Evolutionary conservation across 1,140 invertebrate species (phyloP).

Genomic region (Lithobius niger): DNA sequence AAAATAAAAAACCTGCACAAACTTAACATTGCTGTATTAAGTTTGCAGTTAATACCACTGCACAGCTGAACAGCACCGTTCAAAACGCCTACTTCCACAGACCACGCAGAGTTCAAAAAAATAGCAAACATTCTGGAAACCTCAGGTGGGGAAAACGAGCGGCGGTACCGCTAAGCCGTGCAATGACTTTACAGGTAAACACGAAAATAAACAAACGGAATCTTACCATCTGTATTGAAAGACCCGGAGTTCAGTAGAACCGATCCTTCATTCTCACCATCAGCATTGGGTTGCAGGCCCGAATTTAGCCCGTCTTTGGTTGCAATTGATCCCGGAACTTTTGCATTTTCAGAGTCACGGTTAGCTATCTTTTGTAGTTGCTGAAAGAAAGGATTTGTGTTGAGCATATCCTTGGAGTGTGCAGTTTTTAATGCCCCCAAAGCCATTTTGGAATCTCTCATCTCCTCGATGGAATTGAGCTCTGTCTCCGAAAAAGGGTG

Average conservation of each 20-base stretch:
- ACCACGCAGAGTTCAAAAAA: too few relatives aligned
- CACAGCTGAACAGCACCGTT: too few relatives aligned
- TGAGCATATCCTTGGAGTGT: neutral
- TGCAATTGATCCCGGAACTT: neutral
- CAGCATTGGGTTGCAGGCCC: neutral
- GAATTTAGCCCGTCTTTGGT: neutral
- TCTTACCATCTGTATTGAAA: neutral
- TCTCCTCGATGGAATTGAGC: conserved; percentile 1
- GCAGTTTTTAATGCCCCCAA: neutral
- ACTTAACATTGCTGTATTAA: too few relatives aligned
- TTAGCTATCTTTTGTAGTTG: conserved; percentile 7
- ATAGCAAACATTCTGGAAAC: too few relatives aligned
- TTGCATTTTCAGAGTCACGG: conserved; percentile 5
- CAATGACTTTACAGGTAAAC: too few relatives aligned
- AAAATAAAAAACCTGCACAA: too few relatives aligned
- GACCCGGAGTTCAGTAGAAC: neutral
- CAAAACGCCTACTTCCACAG: too few relatives aligned
- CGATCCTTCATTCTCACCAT: neutral
- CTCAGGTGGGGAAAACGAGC: too few relatives aligned
- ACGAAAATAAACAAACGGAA: neutral
- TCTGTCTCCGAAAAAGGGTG: conserved; percentile 5
- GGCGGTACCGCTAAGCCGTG: too few relatives aligned
- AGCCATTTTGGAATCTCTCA: neutral
- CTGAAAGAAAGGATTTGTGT: conserved; percentile 6
- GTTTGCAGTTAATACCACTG: too few relatives aligned